These are phyloP conservation scores for Aleiodes alternator DNA, from an alignment of 2,888 invertebrate genomes.

Conservation along the genomic window DNA sequence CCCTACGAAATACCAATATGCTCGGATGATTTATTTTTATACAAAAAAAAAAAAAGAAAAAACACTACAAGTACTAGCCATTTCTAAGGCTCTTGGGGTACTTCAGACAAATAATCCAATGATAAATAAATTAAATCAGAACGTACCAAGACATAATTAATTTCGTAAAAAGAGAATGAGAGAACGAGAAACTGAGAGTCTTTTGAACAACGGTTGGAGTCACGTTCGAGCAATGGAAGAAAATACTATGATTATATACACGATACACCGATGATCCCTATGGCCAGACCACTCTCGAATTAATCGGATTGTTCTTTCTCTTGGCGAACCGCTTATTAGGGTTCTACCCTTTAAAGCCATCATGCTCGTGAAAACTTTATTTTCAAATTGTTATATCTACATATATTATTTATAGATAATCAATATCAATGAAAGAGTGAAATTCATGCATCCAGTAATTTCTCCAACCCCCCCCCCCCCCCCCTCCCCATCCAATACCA, in stretches of 20 bases:
- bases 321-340: slow-evolving; percentile 72
- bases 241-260: slow-evolving; percentile 72
- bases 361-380: slow-evolving; percentile 50
- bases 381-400: slow-evolving; percentile 30
- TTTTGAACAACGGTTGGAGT: slow-evolving; percentile 55
- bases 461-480: too few relatives aligned
- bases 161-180: slow-evolving; percentile 29
- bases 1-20: slow-evolving; percentile 54
- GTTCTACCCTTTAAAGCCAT: slow-evolving; percentile 50
- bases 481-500: too few relatives aligned
- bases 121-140: slow-evolving; percentile 9
- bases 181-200: slow-evolving; percentile 19
- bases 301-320: slow-evolving; percentile 72
- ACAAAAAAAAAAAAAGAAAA: neutral
- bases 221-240: slow-evolving; percentile 72
- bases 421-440: neutral
- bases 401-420: slow-evolving; percentile 35
- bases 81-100: too few relatives aligned
- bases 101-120: neutral
- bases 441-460: slow-evolving; percentile 2
- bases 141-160: slow-evolving; percentile 25
- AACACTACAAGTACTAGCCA: too few relatives aligned
- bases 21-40: slow-evolving; percentile 11
- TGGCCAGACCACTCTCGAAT: slow-evolving; percentile 66
- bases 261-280: slow-evolving; percentile 65